Percentiles rank a stretch among this genome's conserved stretches.
Evolutionary conservation across 64 coral and sea anemone species (phyloP).

Genomic region (Platygyra sinensis): DNA sequence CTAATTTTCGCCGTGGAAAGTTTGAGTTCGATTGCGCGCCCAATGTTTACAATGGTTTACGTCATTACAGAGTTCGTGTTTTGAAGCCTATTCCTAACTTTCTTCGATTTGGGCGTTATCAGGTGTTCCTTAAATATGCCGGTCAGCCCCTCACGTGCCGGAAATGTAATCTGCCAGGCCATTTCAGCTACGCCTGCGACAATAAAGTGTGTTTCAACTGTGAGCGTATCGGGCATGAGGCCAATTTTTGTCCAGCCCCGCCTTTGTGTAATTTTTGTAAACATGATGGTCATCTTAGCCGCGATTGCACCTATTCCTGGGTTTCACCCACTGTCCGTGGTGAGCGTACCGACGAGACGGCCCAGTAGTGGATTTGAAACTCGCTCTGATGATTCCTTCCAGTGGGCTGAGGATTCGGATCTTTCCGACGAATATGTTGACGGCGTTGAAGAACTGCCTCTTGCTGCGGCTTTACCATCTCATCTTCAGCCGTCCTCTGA

Average conservation of each 20-base stretch:
- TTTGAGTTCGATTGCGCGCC: accelerated
- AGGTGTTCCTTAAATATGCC: background rate
- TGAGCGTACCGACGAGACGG: no score
- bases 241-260: background rate
- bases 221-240: background rate
- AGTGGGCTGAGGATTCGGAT: no score
- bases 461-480: no score
- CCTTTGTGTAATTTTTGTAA: background rate
- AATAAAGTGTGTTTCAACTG: background rate
- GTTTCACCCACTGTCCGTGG: background rate
- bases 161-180: background rate
- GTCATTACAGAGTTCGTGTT: background rate
- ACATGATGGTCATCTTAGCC: background rate
- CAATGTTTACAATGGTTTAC: background rate
- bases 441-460: no score
- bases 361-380: no score
- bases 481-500: no score
- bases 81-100: background rate
- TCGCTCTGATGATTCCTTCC: no score
- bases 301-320: background rate
- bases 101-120: background rate
- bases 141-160: background rate
- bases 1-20: background rate
- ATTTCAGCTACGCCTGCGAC: background rate
- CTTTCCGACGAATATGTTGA: no score